phyloP scores from a whole-genome alignment of 2,797 vertebrate species.

The Centroberyx gerrardi region DNA sequence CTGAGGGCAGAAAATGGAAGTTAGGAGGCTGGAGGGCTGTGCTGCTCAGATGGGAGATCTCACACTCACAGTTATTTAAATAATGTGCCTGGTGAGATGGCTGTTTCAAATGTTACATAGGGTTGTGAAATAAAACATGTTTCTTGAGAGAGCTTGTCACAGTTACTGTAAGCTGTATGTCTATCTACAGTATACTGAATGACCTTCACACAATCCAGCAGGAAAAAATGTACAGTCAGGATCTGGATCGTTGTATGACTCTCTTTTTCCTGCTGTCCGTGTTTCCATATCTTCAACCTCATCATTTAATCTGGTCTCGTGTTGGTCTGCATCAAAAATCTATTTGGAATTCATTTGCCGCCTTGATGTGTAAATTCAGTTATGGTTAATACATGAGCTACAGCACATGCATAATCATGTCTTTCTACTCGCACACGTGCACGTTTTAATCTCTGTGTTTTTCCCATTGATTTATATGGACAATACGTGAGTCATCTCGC shows the following conservation, averaged over 20 bases:
- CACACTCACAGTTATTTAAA: conserved; percentile 47
- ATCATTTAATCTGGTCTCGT: conserved; percentile 84
- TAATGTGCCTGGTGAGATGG: conserved; percentile 13
- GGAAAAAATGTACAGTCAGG: conserved; percentile 35
- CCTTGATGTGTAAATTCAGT: conserved; percentile 87
- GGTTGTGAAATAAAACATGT: not conserved
- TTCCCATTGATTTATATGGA: conserved; percentile 69
- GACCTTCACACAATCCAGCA: not conserved
- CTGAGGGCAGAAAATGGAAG: conserved; percentile 55
- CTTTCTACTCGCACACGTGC: conserved; percentile 61
- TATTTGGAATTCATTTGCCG: conserved; percentile 82
- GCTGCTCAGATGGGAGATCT: conserved; percentile 18
- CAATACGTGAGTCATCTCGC: conserved; percentile 62
- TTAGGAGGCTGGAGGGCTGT: conserved; percentile 35
- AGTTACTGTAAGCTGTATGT: conserved; percentile 6
- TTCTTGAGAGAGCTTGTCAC: conserved; percentile 11
- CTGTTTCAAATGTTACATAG: not conserved
- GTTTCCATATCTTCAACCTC: conserved; percentile 72
- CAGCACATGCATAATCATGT: conserved; percentile 80
- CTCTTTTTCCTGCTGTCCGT: conserved; percentile 41
- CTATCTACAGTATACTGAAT: not conserved
- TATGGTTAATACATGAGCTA: conserved; percentile 86
- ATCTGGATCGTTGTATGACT: conserved; percentile 37
- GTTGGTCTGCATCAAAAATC: conserved; percentile 81
- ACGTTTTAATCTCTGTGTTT: conserved; percentile 51